Evolutionary conservation across 1,140 invertebrate genomes (phyloP), one percentile per base, ranked within the genome.

Genomic region (Ditylenchus dipsaci): DNA sequence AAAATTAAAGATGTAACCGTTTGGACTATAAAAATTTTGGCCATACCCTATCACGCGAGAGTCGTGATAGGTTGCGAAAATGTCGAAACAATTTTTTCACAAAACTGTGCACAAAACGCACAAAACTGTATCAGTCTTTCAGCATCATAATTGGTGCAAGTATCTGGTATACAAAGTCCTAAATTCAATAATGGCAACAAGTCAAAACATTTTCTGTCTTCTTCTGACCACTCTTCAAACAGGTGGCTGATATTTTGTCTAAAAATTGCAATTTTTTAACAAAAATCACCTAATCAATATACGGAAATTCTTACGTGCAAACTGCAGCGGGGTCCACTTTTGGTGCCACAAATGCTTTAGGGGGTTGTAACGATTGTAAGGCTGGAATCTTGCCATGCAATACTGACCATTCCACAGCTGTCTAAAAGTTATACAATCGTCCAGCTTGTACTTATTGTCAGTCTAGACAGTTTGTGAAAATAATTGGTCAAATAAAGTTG

Each of bases 121-220:
- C 79, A 60, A 56, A 78, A 81, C 53, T 81, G 60, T 13, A 82
- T 29, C 38, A 82, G 76, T 49, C 68, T 68, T 49, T 71, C 60
- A 1, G 81, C 77, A 71, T 82, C 80, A 67, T 82, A 78, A 63
- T 81, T 71, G 1, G 80, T 82, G 47, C 80, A 82, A 9, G 78
- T 78, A 61, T 82, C 81, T 7, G 80, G 80, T 38, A 72, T 73
- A 57, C 80, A 82, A 17, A 82, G 57, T 30, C 80, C 80, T 26
- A 81, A 68, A 62, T 82, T 82, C 1, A 82, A 45, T 21, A 82
- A 66, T 11, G 80, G 80, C 60, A 82, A 63, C 56, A 82, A 62
- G 29, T 78, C 75, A 43, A 82, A 82, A 60, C 80, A 82, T 33
- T 63, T 69, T 26, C 53, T 63, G 59, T 83, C 79, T n/a, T 82